phyloP scores from a whole-genome alignment of 2,797 vertebrate genomes.

The Microhierax caerulescens region DNA sequence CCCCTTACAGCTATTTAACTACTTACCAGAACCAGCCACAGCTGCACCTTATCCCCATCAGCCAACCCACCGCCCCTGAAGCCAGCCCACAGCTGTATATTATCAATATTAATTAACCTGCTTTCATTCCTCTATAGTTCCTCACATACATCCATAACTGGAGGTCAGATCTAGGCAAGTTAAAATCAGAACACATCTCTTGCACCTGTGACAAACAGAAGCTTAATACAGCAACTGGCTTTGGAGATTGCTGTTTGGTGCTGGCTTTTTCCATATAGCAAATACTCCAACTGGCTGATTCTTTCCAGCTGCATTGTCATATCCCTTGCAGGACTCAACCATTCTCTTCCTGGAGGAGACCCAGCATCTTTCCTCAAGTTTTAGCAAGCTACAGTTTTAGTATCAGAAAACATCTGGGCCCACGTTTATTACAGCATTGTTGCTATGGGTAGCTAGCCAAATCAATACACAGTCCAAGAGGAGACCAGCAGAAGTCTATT shows the following conservation, averaged over 20 bases:
- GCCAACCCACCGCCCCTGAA: too few species aligned
- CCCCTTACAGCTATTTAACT: too few species aligned
- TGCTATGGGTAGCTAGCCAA: background rate
- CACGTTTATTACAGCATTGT: background rate
- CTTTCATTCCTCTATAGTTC: too few species aligned
- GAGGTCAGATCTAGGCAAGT: background rate
- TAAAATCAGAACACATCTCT: background rate
- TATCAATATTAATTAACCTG: too few species aligned
- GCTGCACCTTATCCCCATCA: too few species aligned
- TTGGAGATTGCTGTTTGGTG: background rate
- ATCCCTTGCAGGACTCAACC: background rate
- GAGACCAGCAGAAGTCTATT: background rate
- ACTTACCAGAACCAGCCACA: too few species aligned
- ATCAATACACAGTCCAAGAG: background rate
- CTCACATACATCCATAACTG: background rate
- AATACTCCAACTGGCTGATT: background rate
- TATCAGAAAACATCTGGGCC: background rate
- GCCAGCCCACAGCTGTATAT: too few species aligned
- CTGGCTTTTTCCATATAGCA: background rate
- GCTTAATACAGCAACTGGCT: background rate
- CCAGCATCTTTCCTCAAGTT: background rate
- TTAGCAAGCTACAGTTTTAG: background rate
- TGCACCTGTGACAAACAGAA: background rate
- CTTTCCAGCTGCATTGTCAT: background rate
- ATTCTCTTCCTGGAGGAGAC: background rate